phyloP scores from a whole-genome alignment of 2,113 vertebrate genomes.

The Tylochromis polylepis region DNA sequence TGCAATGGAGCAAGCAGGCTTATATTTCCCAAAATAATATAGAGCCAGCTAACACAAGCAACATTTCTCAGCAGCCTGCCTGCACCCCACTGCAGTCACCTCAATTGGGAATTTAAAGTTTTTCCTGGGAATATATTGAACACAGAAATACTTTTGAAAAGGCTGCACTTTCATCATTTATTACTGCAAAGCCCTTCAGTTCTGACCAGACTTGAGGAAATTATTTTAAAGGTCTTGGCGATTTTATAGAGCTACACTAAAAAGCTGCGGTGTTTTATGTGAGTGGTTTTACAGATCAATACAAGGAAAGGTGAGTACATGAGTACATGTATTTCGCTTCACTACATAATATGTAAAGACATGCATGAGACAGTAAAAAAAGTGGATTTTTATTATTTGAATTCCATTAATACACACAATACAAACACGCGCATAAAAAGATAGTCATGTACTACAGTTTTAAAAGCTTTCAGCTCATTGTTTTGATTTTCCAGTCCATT shows the following conservation, averaged over 20 bases:
- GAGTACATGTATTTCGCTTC: not conserved
- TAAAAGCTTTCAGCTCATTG: not conserved
- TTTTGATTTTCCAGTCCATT: not conserved
- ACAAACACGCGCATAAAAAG: not conserved
- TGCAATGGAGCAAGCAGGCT: constrained; percentile 47
- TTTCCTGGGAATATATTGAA: constrained; percentile 28
- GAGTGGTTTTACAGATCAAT: not conserved
- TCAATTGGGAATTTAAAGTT: constrained; percentile 22
- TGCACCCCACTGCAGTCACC: not conserved
- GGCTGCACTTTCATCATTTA: constrained; percentile 18
- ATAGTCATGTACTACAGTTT: not conserved
- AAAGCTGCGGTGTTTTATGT: not conserved
- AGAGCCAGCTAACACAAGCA: constrained; percentile 20
- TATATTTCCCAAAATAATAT: constrained; percentile 57
- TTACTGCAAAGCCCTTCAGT: constrained; percentile 1
- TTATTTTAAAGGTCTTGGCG: not conserved
- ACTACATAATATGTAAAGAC: not conserved
- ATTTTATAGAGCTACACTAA: not conserved
- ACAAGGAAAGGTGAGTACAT: not conserved
- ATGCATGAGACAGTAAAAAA: not conserved
- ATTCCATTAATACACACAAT: not conserved
- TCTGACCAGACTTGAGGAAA: not conserved
- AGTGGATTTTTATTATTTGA: not conserved
- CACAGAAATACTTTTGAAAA: not conserved
- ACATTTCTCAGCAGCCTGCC: constrained; percentile 9